Evolutionary conservation across 2,888 invertebrate species (phyloP), one percentile per base, ranked within the genome.

Genomic region (Candidula unifasciata): DNA sequence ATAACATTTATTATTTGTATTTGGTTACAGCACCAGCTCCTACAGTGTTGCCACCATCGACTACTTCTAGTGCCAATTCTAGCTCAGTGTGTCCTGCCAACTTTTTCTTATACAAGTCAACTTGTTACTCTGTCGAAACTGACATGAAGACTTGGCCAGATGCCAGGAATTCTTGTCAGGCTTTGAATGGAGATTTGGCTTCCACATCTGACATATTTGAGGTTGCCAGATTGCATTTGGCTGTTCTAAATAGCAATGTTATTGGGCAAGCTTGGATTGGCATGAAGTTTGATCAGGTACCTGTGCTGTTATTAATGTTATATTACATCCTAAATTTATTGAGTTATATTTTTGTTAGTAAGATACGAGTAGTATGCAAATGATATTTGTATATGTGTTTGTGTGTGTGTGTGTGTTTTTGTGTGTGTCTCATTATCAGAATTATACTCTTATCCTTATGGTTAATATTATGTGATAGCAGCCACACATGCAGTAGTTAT

Each of bases 251-350:
- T 73, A 54, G 52, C 35, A 44, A 83, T 27, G 35, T 82, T 37
- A 74, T 76, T n/a, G 69, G 64, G 6, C 78, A 81, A 27, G 83
- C 85, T 18, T 91, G 91, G 91, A 89, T 89, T 54, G 91, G 91
- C 1, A 84, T 90, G 16, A 86, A 87, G 18, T 89, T 88, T 76
- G 76, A 76, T 76, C 37, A 64, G 82, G 82, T 82, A 80, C 2
- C n/a, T 44, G 35, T 71, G 2, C 37, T 71, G 24, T 24, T 71
- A 27, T 37, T 0, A 60, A 60, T 60, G n/a, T 60, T 24, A 21
- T 60, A 24, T n/a, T 60, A 21, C 44, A n/a, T 60, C n/a, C 5
- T 6, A 60, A 24, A 24, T 60, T 2, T 60, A 6, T 16, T 3
- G 3, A 24, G 21, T 60, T 60, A 6, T 60, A 24, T 60, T 5